phyloP scores from a whole-genome alignment of 2,888 invertebrate genomes.

The Lithosia quadra region DNA sequence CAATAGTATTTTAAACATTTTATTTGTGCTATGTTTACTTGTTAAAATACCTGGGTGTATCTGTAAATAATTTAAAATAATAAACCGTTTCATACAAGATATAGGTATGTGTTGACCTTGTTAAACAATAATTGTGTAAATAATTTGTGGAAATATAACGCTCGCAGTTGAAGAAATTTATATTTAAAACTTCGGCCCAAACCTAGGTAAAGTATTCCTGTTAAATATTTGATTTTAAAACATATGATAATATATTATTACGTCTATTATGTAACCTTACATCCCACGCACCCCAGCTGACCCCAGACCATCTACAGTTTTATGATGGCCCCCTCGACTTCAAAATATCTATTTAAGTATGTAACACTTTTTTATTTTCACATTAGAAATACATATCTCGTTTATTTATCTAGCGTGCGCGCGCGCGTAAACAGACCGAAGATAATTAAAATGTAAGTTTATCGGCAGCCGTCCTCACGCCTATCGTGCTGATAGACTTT shows the following conservation, averaged over 20 bases:
- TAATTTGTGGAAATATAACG: not conserved
- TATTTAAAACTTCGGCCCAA: not conserved
- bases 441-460: conserved; percentile 2
- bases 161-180: not conserved
- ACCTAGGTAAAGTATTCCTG: not conserved
- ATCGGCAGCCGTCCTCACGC: conserved; percentile 1
- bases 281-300: too few species aligned
- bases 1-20: not conserved
- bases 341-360: not conserved
- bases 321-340: too few species aligned
- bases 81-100: not conserved
- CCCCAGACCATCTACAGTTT: too few species aligned
- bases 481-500: not conserved
- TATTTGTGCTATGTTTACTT: not conserved
- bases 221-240: not conserved
- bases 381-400: not conserved
- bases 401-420: not conserved
- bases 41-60: not conserved
- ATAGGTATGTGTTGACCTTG: not conserved
- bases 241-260: too few species aligned
- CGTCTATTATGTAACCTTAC: too few species aligned
- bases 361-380: not conserved
- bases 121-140: not conserved
- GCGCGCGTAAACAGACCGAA: not conserved
- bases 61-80: not conserved